phyloP scores from a whole-genome alignment of 2,797 vertebrate genomes.

The Spinibarbus caldwelli region DNA sequence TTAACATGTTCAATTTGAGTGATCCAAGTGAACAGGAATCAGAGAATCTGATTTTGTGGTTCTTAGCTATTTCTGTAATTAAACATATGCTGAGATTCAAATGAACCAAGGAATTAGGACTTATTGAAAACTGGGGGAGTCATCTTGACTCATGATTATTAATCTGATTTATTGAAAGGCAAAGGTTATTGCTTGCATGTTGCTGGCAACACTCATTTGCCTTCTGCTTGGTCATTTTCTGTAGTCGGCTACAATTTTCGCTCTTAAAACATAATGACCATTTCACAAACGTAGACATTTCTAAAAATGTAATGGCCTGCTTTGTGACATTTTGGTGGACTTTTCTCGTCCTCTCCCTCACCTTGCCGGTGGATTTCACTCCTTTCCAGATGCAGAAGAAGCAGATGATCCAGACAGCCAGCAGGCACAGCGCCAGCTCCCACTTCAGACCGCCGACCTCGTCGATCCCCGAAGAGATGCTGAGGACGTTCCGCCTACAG shows the following conservation, averaged over 20 bases:
- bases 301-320: not conserved
- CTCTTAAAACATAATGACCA: not conserved
- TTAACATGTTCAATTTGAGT: not conserved
- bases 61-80: not conserved
- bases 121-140: not conserved
- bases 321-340: not conserved
- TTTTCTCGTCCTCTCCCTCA: slow-evolving; percentile 75
- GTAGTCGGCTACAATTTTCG: not conserved
- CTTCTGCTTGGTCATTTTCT: not conserved
- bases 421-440: slow-evolving; percentile 95
- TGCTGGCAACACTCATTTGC: not conserved
- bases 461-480: slow-evolving; percentile 91
- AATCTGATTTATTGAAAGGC: not conserved
- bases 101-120: not conserved
- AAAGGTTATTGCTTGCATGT: no score
- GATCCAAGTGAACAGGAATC: not conserved
- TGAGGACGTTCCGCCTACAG: slow-evolving; percentile 90
- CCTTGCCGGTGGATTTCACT: slow-evolving; percentile 97
- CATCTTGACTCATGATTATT: not conserved
- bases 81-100: not conserved
- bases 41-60: not conserved
- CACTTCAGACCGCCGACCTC: slow-evolving; percentile 91
- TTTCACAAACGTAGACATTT: not conserved
- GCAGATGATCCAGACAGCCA: slow-evolving; percentile 94
- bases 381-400: slow-evolving; percentile 99